A percentile compares a stretch with the other conserved stretches of the same genome.
phyloP scores from a whole-genome alignment of 2,888 invertebrate genomes.

The Meteorus cinctellus region DNA sequence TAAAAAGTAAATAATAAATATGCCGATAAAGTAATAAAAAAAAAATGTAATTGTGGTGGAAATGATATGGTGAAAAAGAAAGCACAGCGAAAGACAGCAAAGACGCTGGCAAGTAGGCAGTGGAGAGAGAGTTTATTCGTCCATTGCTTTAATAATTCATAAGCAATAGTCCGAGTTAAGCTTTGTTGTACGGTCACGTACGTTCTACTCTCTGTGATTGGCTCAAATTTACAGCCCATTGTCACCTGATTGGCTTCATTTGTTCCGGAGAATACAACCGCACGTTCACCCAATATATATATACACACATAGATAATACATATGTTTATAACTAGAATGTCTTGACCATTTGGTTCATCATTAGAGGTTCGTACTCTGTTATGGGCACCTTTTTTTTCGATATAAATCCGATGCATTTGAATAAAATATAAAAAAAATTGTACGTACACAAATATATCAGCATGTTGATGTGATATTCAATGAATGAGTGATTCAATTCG shows the following conservation, averaged over 20 bases:
- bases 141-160: constrained; percentile 70
- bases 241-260: constrained; percentile 71
- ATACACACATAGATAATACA: neutral
- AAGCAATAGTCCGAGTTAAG: constrained; percentile 64
- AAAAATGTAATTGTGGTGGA: constrained; percentile 43
- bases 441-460: neutral
- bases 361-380: neutral
- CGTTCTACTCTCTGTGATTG: constrained; percentile 66
- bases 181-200: constrained; percentile 66
- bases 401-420: neutral
- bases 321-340: neutral
- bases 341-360: neutral
- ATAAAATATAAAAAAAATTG: neutral
- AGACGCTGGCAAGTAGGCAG: neutral
- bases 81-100: constrained; percentile 56
- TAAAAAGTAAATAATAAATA: constrained; percentile 21
- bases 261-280: constrained; percentile 59
- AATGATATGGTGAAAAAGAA: constrained; percentile 47
- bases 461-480: neutral
- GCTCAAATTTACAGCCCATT: constrained; percentile 71
- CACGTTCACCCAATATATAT: neutral
- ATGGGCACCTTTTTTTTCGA: neutral
- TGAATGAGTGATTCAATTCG: constrained; percentile 23
- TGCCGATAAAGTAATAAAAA: constrained; percentile 39
- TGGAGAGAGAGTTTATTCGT: constrained; percentile 55